Percentiles rank a stretch among this genome's conserved stretches.
phyloP scores from a whole-genome alignment of 1,140 invertebrate species.

The Phymorhynchus buccinoides region DNA sequence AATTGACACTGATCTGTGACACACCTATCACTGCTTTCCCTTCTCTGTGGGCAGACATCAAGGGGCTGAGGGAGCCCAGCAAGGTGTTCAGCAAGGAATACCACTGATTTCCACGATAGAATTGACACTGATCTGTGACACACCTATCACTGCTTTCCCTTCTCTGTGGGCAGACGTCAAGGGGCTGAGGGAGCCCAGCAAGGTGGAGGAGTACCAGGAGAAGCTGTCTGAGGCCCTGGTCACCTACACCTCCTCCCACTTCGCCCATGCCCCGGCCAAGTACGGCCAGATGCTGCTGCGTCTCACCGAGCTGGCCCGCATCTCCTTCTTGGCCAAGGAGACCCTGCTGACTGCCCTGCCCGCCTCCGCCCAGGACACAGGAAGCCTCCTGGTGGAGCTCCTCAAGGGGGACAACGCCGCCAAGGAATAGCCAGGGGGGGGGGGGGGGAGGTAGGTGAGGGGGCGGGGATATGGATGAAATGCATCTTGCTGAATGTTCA shows the following conservation, averaged over 20 bases:
- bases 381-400: conserved; percentile 91
- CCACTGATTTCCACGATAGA: no score
- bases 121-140: no score
- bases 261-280: conserved; percentile 92
- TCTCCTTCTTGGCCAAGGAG: conserved; percentile 95
- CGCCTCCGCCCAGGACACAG: conserved; percentile 89
- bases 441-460: background rate
- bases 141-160: no score
- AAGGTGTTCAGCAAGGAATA: no score
- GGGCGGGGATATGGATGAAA: background rate
- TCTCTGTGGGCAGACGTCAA: conserved; percentile 91
- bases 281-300: conserved; percentile 93
- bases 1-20: no score
- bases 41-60: no score
- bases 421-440: conserved; percentile 38
- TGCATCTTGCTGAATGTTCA: background rate
- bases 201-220: conserved; percentile 92
- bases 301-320: conserved; percentile 94
- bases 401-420: conserved; percentile 77
- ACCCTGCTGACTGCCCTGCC: conserved; percentile 75
- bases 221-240: conserved; percentile 93
- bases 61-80: no score
- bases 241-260: conserved; percentile 91
- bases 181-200: conserved; percentile 91
- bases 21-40: no score